These are phyloP conservation scores for Antheraea yamamai DNA, from an alignment of 2,888 invertebrate genomes.

Conservation along the genomic window DNA sequence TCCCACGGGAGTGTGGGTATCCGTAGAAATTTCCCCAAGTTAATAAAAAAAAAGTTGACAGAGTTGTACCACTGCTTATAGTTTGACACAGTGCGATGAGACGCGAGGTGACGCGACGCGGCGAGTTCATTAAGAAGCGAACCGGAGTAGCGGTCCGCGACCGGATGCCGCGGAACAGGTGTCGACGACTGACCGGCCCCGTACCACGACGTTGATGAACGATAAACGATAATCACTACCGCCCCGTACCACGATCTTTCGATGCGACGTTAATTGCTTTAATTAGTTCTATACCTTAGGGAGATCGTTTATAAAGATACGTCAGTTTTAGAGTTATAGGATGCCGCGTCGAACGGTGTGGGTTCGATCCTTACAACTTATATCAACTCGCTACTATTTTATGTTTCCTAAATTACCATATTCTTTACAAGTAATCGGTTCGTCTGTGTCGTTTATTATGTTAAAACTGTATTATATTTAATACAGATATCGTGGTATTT, in stretches of 20 bases:
- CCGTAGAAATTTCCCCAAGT: too few relatives aligned
- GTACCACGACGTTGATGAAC: conserved; percentile 29
- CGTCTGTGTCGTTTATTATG: too few relatives aligned
- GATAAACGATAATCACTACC: conserved; percentile 23
- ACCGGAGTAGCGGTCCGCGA: conserved; percentile 31
- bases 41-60: too few relatives aligned
- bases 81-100: background rate
- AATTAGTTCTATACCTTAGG: conserved; percentile 4
- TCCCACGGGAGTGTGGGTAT: too few relatives aligned
- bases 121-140: conserved; percentile 34
- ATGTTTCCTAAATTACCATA: background rate
- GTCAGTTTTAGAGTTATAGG: background rate
- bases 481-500: too few relatives aligned
- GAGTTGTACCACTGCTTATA: background rate
- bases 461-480: too few relatives aligned
- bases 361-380: background rate
- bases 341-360: background rate
- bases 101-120: background rate
- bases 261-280: conserved; percentile 3
- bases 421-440: too few relatives aligned
- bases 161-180: conserved; percentile 58
- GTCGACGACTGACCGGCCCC: conserved; percentile 51
- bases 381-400: background rate
- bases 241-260: conserved; percentile 18
- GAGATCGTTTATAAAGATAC: conserved; percentile 2